Evolutionary conservation across 2,113 vertebrate genomes (phyloP).

Genomic region (Antigone vipio): DNA sequence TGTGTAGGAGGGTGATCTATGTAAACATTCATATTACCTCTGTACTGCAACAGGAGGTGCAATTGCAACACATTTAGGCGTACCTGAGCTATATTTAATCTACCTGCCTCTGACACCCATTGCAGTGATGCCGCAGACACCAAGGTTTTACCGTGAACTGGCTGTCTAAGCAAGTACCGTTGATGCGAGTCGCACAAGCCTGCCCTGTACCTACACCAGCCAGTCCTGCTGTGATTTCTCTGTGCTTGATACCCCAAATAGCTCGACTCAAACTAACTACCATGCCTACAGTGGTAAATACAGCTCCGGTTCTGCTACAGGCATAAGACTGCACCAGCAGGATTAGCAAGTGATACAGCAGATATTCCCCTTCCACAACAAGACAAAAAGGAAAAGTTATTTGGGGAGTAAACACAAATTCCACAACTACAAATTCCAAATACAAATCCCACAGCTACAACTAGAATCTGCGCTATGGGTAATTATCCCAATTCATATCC

Average conservation of each 20-base stretch:
- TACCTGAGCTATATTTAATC: slow-evolving; percentile 26
- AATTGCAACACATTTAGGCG: neutral
- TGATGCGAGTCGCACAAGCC: neutral
- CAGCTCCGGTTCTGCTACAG: neutral
- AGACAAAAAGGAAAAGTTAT: neutral
- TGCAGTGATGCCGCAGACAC: neutral
- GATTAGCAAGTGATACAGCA: slow-evolving; percentile 1
- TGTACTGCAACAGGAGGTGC: neutral
- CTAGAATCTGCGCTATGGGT: neutral
- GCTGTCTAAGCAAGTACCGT: neutral
- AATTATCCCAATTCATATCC: neutral
- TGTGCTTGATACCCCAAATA: neutral
- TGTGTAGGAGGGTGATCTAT: neutral
- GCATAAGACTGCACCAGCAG: neutral
- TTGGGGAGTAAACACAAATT: neutral
- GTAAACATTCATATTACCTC: neutral
- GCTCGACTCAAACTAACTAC: neutral
- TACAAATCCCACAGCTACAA: neutral
- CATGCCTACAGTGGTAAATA: neutral
- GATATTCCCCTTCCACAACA: neutral
- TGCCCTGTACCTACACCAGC: neutral
- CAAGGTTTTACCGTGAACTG: too few species aligned
- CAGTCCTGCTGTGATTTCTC: neutral
- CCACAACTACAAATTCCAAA: neutral
- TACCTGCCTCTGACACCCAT: neutral